Conservation (phyloP, 2,888 invertebrate genomes). For the Apoda limacodes region DNA sequence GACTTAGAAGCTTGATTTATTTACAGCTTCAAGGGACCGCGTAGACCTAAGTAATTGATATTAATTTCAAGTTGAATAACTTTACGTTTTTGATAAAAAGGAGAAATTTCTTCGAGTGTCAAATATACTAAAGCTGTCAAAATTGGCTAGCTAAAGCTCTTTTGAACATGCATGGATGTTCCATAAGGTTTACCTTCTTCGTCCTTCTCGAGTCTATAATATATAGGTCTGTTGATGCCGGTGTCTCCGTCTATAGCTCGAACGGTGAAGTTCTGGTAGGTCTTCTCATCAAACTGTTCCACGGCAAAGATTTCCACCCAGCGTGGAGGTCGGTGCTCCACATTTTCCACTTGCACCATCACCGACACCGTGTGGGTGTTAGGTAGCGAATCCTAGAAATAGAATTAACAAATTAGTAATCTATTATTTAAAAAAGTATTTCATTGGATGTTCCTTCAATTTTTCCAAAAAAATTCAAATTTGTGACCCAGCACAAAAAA, state of each 20-base stretch:
- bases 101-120: too few relatives aligned
- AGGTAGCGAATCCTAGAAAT: constrained; percentile 45
- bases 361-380: constrained; percentile 51
- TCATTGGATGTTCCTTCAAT: too few relatives aligned
- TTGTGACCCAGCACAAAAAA: too few relatives aligned
- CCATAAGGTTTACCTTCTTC: constrained; percentile 35
- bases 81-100: too few relatives aligned
- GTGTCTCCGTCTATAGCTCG: constrained; percentile 73
- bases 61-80: too few relatives aligned
- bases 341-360: constrained; percentile 69
- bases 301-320: constrained; percentile 70
- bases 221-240: constrained; percentile 63
- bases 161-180: constrained; percentile 6
- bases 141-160: too few relatives aligned
- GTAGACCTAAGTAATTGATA: too few relatives aligned
- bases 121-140: too few relatives aligned
- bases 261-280: constrained; percentile 44
- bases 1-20: too few relatives aligned
- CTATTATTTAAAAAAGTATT: too few relatives aligned
- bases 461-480: too few relatives aligned
- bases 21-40: too few relatives aligned
- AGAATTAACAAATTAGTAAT: not conserved
- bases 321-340: constrained; percentile 69
- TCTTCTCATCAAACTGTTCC: constrained; percentile 68
- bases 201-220: constrained; percentile 51